These are phyloP conservation scores for Eucidaris tribuloides DNA, from an alignment of 35 echinoderm and acorn worm species.

Conservation along the genomic window DNA sequence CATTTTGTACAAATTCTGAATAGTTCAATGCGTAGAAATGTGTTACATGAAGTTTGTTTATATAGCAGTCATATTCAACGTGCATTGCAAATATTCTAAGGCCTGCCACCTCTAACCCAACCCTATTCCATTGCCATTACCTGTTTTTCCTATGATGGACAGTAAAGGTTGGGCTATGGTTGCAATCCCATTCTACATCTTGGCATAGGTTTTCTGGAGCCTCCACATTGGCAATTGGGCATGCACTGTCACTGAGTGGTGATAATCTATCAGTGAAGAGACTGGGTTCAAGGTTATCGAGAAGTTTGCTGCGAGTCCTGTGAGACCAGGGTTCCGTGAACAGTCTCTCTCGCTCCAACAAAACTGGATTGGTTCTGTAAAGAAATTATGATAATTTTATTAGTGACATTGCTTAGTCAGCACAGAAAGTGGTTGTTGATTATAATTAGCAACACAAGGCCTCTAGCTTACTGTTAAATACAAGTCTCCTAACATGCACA, in stretches of 20 bases:
- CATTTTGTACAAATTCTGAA: not conserved
- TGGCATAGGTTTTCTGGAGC: slow-evolving; percentile 8
- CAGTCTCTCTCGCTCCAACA: not conserved
- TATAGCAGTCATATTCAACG: not conserved
- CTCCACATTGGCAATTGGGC: slow-evolving; percentile 38
- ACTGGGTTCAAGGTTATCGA: slow-evolving; percentile 26
- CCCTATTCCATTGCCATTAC: not conserved
- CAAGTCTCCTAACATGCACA: not conserved
- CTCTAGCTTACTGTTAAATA: not conserved
- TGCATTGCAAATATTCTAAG: not conserved
- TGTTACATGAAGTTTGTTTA: not conserved
- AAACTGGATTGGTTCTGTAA: not conserved
- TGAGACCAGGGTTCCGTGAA: not conserved
- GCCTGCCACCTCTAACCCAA: not conserved
- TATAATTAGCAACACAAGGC: too few species aligned
- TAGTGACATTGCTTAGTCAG: not conserved
- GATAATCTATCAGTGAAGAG: slow-evolving; percentile 31
- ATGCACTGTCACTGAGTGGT: slow-evolving; percentile 39
- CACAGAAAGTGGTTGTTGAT: too few species aligned
- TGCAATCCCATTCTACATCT: slow-evolving; percentile 54
- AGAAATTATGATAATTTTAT: not conserved
- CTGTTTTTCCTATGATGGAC: slow-evolving; percentile 41
- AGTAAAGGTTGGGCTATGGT: slow-evolving; percentile 46
- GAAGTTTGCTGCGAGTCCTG: not conserved
- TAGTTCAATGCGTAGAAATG: not conserved